phyloP scores from a whole-genome alignment of 2,888 invertebrate species.

The Watsonalla cultraria region DNA sequence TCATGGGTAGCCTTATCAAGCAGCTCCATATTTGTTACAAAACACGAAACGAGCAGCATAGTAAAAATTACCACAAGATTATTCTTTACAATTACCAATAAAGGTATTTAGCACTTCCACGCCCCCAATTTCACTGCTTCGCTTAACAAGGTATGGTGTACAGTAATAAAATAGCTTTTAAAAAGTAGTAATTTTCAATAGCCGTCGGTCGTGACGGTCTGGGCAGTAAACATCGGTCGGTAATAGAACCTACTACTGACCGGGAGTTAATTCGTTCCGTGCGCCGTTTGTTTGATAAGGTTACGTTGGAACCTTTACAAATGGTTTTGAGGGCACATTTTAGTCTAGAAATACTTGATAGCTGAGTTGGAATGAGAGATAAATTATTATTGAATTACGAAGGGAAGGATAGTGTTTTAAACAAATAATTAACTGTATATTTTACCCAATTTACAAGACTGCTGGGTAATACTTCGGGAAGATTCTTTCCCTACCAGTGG shows the following conservation, averaged over 20 bases:
- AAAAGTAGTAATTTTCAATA: constrained; percentile 47
- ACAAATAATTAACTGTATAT: too few species aligned
- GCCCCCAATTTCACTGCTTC: not conserved
- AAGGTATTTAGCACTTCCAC: not conserved
- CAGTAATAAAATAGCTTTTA: constrained; percentile 38
- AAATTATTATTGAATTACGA: too few species aligned
- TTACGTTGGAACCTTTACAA: constrained; percentile 5
- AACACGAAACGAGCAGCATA: too few species aligned
- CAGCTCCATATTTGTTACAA: too few species aligned
- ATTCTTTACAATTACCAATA: not conserved
- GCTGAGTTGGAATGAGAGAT: too few species aligned
- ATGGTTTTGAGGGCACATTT: not conserved
- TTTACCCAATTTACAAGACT: too few species aligned
- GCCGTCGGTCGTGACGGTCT: constrained; percentile 46
- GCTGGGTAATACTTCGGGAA: too few species aligned
- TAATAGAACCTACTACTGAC: constrained; percentile 47
- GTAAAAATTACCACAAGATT: too few species aligned
- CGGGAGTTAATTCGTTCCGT: constrained; percentile 14
- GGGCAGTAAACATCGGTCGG: constrained; percentile 44
- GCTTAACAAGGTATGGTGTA: constrained; percentile 16
- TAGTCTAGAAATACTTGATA: not conserved
- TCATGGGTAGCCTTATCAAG: too few species aligned
- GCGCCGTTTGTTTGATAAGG: constrained; percentile 23
- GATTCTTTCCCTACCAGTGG: too few species aligned
- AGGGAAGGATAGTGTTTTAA: too few species aligned